Evolutionary conservation across 2,888 invertebrate genomes (phyloP), one percentile per base, ranked within the genome.

Genomic region (Perdita meconis): DNA sequence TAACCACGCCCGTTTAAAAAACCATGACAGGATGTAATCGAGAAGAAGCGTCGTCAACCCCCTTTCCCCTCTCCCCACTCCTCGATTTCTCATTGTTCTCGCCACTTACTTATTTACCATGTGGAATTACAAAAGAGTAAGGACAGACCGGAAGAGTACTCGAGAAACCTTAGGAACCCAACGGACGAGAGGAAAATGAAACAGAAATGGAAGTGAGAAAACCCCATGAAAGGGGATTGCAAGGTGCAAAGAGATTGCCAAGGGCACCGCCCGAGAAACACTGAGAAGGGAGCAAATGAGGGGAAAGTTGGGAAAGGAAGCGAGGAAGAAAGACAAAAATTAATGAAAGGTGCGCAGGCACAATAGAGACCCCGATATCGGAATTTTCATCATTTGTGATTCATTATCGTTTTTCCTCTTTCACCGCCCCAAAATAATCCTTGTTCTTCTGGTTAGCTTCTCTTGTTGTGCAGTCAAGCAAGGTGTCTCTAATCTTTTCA

Each of bases 391-490:
- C 68, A 47, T 75, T 67, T 74, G 73, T 56, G 75, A 78, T 83
- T 86, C 82, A 86, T 85, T 85, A 82, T 60, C 60, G 61, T 81
- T 56, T 75, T 63, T 55, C 60, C 69, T 74, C 71, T 44, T 65
- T 30, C 36, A 16, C 16, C 44, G n/a, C n/a, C n/a, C n/a, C n/a
- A 16, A 19, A 16, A 47, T 30, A 16, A 2, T 47, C 42, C 36
- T 38, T 22, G 65, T 40, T 74, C 47, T 56, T 19, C 38, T 60
- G 30, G 47, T 44, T 50, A 22, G 3, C n/a, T 1, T 19, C 6
- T 47, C 47, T 19, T 22, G 47, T 47, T 47, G 16, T 10, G 6
- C 8, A 24, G 40, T 40, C 40, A 24, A 40, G 40, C 16, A n/a
- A 57, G 53, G 38, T 40, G 22, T 22, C 57, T 38, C 10, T 22